Evolutionary conservation across 1,140 invertebrate genomes (phyloP).

Genomic region (Drosophila pandora): DNA sequence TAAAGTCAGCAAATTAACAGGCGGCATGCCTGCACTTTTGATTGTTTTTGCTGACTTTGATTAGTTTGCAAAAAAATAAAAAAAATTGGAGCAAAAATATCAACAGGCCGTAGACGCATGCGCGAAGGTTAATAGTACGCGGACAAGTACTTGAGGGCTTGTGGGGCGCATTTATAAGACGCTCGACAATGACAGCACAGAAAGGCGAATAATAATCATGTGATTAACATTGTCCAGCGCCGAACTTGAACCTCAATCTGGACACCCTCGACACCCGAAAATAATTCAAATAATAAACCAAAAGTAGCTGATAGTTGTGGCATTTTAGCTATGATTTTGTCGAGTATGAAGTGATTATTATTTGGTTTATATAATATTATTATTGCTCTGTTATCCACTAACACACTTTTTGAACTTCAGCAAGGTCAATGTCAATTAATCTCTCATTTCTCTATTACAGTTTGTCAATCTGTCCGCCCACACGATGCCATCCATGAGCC

Average conservation of each 20-base stretch:
- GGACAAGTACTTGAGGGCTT: slow-evolving; percentile 17
- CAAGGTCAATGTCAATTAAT: slow-evolving; percentile 77
- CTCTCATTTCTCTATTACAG: slow-evolving; percentile 78
- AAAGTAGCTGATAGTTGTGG: slow-evolving; percentile 6
- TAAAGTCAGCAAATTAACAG: slow-evolving; percentile 13
- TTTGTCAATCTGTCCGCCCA: slow-evolving; percentile 84
- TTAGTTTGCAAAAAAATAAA: slow-evolving; percentile 20
- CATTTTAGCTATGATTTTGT: background rate
- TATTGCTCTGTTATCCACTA: slow-evolving; percentile 18
- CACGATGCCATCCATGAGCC: slow-evolving; percentile 85
- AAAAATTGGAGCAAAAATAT: slow-evolving; percentile 14
- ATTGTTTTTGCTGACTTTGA: slow-evolving; percentile 32
- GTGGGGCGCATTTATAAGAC: slow-evolving; percentile 32
- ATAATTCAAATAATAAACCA: slow-evolving; percentile 19
- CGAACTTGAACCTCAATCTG: slow-evolving; percentile 64
- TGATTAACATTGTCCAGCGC: slow-evolving; percentile 58
- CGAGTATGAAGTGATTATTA: background rate
- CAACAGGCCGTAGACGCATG: slow-evolving; percentile 44
- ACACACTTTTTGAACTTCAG: slow-evolving; percentile 63
- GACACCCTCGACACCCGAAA: slow-evolving; percentile 27
- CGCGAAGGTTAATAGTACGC: slow-evolving; percentile 59
- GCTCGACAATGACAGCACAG: slow-evolving; percentile 57
- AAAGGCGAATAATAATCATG: slow-evolving; percentile 38
- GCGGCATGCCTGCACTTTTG: slow-evolving; percentile 33
- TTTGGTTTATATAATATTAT: background rate